A percentile compares a stretch with the other conserved stretches of the same genome.
Conservation (phyloP, 2,888 invertebrate species). For the Troides aeacus region DNA sequence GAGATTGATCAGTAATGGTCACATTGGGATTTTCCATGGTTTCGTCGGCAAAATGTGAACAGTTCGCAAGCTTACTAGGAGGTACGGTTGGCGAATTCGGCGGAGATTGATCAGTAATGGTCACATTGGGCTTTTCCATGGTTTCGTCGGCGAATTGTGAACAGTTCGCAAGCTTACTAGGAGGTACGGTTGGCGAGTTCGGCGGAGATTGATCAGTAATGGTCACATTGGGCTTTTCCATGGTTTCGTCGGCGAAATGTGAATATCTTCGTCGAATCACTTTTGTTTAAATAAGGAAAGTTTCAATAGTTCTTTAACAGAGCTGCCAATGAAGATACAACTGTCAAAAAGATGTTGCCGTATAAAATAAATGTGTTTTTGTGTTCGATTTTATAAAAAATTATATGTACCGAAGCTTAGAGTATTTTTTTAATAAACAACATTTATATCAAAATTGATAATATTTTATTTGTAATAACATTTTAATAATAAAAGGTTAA, state of each 20-base stretch:
- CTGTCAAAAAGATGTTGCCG: slow-evolving; percentile 4
- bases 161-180: slow-evolving; percentile 57
- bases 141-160: too few relatives aligned
- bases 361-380: not conserved
- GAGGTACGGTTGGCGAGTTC: slow-evolving; percentile 67
- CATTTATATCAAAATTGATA: too few relatives aligned
- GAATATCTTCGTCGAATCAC: slow-evolving; percentile 9
- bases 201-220: slow-evolving; percentile 75
- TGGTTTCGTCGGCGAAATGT: slow-evolving; percentile 32
- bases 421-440: too few relatives aligned
- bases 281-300: slow-evolving; percentile 14
- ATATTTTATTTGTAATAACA: too few relatives aligned
- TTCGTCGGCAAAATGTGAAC: too few relatives aligned
- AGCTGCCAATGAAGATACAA: not conserved
- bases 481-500: too few relatives aligned
- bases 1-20: too few relatives aligned
- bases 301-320: not conserved
- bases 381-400: not conserved
- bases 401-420: not conserved
- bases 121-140: too few relatives aligned
- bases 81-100: too few relatives aligned
- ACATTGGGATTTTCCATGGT: too few relatives aligned
- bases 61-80: too few relatives aligned
- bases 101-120: too few relatives aligned
- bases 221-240: slow-evolving; percentile 58